These are phyloP conservation scores for Odontamblyopus rebecca DNA, from an alignment of 2,797 vertebrate genomes.

Conservation along the genomic window DNA sequence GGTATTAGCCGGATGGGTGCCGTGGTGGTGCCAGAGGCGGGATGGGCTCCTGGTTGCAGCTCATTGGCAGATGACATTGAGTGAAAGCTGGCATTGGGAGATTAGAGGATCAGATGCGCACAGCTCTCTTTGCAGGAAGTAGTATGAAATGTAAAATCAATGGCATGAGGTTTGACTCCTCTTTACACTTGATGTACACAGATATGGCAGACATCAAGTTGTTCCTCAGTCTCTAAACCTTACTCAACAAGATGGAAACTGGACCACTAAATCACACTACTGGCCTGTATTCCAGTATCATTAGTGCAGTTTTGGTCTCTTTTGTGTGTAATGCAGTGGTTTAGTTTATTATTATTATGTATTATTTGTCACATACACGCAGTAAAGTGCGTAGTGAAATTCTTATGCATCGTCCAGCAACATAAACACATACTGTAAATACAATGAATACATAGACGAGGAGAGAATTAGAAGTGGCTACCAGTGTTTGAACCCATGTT, in stretches of 20 bases:
- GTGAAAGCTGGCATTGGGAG: conserved; percentile 74
- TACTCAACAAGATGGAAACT: background rate
- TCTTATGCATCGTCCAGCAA: too few relatives aligned
- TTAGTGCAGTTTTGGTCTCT: too few relatives aligned
- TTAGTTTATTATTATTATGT: too few relatives aligned
- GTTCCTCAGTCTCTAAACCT: conserved; percentile 39
- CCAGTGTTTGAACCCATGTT: too few relatives aligned
- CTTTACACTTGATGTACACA: conserved; percentile 58
- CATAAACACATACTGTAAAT: too few relatives aligned
- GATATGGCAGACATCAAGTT: conserved; percentile 46
- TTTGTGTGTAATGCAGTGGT: too few relatives aligned
- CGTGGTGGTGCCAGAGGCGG: conserved; percentile 74
- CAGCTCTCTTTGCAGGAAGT: conserved; percentile 65
- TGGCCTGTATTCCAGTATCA: too few relatives aligned
- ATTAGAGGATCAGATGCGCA: conserved; percentile 79
- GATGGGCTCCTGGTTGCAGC: conserved; percentile 76
- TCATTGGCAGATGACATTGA: conserved; percentile 80
- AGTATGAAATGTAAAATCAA: conserved; percentile 71
- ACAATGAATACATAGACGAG: too few relatives aligned
- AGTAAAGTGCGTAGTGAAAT: too few relatives aligned
- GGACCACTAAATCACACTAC: background rate
- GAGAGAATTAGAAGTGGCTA: too few relatives aligned
- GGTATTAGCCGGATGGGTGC: conserved; percentile 75
- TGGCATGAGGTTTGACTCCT: conserved; percentile 59
- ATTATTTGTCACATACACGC: too few relatives aligned